phyloP scores from a whole-genome alignment of 2,113 vertebrate genomes.

The Seriola quinqueradiata region DNA sequence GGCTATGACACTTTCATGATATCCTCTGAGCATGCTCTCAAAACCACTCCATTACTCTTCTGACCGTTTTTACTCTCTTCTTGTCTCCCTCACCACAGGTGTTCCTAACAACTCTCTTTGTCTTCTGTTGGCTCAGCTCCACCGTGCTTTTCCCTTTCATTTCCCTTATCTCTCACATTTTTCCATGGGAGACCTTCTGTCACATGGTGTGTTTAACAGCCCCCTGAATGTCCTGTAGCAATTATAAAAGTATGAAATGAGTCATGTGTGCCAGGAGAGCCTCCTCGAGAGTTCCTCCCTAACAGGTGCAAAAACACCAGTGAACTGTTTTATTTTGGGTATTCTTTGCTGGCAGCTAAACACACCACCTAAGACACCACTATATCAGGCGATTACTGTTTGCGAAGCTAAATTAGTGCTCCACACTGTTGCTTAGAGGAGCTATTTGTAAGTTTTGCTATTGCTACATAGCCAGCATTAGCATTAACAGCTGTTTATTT shows the following conservation, averaged over 20 bases:
- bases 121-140: conserved; percentile 54
- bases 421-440: not conserved
- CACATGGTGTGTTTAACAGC: conserved; percentile 36
- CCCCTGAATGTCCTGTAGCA: conserved; percentile 37
- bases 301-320: conserved; percentile 39
- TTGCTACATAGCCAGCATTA: too few relatives aligned
- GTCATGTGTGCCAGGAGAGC: conserved; percentile 21
- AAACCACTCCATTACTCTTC: conserved; percentile 60
- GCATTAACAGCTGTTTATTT: too few relatives aligned
- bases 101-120: conserved; percentile 53
- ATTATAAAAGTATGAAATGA: conserved; percentile 55
- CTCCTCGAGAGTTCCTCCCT: conserved; percentile 25
- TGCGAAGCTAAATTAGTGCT: conserved; percentile 11
- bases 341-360: conserved; percentile 16
- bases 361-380: not conserved
- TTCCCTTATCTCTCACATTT: conserved; percentile 48
- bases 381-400: not conserved
- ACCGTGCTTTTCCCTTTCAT: conserved; percentile 15
- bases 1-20: conserved; percentile 72
- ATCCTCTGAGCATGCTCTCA: conserved; percentile 62
- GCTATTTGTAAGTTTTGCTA: too few relatives aligned
- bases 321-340: conserved; percentile 6
- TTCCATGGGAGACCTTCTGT: conserved; percentile 32
- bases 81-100: conserved; percentile 59
- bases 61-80: conserved; percentile 28